Conservation (phyloP, 2,888 invertebrate species). For the Melangyna quadrimaculata region DNA sequence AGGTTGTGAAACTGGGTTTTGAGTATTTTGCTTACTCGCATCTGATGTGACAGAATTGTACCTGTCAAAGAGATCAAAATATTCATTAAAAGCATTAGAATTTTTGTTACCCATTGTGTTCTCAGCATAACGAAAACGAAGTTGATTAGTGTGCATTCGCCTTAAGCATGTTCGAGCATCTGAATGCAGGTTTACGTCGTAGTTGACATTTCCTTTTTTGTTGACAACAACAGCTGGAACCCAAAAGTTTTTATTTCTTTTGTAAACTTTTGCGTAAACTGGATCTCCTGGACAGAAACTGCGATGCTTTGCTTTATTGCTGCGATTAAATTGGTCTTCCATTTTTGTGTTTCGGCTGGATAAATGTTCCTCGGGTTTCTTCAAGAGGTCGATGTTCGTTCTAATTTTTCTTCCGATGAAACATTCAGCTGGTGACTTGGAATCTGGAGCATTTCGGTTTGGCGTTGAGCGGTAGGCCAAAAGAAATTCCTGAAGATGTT, state of each 20-base stretch:
- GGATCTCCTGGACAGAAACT: conserved; percentile 1
- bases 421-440: neutral
- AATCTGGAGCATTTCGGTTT: conserved; percentile 2
- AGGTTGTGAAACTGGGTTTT: no score
- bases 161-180: no score
- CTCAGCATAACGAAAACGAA: no score
- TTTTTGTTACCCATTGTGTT: neutral
- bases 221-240: conserved; percentile 5
- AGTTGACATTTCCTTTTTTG: conserved; percentile 23
- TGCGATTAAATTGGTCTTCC: conserved; percentile 3
- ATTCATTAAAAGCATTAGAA: neutral
- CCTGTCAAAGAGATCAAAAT: neutral
- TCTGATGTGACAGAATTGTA: neutral
- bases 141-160: no score
- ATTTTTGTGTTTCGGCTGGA: neutral
- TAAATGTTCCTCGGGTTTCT: neutral
- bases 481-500: conserved; percentile 20
- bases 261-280: neutral
- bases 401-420: neutral
- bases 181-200: neutral
- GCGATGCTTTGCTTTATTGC: neutral
- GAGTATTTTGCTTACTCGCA: no score
- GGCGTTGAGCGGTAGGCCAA: neutral
- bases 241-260: conserved; percentile 3
- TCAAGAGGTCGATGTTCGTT: neutral